These are phyloP conservation scores for Dendrocincla tyrannina DNA, from an alignment of 2,797 vertebrate genomes.

Conservation along the genomic window DNA sequence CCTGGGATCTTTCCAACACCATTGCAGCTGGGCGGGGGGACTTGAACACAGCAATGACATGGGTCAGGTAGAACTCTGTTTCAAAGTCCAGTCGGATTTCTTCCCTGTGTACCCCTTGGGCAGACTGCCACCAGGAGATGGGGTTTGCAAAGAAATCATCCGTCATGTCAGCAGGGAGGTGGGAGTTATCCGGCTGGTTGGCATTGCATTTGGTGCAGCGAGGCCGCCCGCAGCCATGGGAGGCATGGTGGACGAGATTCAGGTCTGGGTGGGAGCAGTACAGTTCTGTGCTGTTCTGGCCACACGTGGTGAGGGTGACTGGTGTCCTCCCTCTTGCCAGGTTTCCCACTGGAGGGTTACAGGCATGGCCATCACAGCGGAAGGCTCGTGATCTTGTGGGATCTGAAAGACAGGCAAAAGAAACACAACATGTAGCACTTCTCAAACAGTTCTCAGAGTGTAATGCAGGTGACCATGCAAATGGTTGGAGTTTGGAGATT, in stretches of 20 bases:
- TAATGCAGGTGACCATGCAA: neutral
- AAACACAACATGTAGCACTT: neutral
- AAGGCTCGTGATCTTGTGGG: slow-evolving; percentile 64
- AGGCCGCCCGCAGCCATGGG: slow-evolving; percentile 51
- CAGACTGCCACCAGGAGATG: slow-evolving; percentile 87
- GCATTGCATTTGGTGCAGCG: slow-evolving; percentile 72
- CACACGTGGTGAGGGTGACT: slow-evolving; percentile 71
- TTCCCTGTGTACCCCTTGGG: slow-evolving; percentile 70
- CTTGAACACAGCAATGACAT: slow-evolving; percentile 85
- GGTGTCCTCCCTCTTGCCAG: slow-evolving; percentile 84
- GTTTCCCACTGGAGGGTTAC: slow-evolving; percentile 88
- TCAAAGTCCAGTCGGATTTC: slow-evolving; percentile 86
- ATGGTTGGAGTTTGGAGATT: neutral
- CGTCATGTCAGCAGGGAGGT: slow-evolving; percentile 84
- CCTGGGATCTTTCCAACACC: slow-evolving; percentile 84
- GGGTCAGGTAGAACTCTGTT: slow-evolving; percentile 84
- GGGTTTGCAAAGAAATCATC: slow-evolving; percentile 85
- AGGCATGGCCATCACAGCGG: slow-evolving; percentile 82
- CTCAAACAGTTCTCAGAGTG: neutral
- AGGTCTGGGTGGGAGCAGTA: slow-evolving; percentile 70
- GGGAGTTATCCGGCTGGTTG: slow-evolving; percentile 72
- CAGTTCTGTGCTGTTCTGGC: slow-evolving; percentile 72
- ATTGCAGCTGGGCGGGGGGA: slow-evolving; percentile 87
- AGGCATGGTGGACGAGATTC: neutral
- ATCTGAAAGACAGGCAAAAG: slow-evolving; percentile 34